Evolutionary conservation across 2,113 vertebrate genomes (phyloP).

Genomic region (Neodontobutis hainanensis): DNA sequence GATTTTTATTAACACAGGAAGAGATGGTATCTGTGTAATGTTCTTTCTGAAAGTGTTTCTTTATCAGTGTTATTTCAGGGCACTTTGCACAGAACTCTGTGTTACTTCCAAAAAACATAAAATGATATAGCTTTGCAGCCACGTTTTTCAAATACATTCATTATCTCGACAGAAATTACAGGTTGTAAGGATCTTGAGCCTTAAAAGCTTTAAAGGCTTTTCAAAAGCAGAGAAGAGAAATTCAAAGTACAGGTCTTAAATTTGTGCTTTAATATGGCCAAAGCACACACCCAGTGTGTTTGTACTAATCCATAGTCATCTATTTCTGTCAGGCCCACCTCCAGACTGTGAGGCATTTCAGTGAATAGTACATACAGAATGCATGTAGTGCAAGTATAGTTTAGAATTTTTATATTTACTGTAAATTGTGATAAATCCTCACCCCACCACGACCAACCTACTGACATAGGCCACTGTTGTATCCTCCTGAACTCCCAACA

Average conservation of each 20-base stretch:
- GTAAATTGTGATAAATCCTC: too few species aligned
- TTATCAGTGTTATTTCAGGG: conserved; percentile 71
- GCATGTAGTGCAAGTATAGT: too few species aligned
- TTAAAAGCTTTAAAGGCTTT: conserved; percentile 31
- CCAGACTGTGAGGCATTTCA: not conserved
- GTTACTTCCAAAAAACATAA: conserved; percentile 55
- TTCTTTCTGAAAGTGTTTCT: conserved; percentile 50
- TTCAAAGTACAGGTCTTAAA: conserved; percentile 38
- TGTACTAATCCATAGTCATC: conserved; percentile 24
- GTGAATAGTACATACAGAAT: conserved; percentile 11
- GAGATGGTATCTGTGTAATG: conserved; percentile 72
- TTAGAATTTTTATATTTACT: too few species aligned
- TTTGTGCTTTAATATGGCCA: conserved; percentile 44
- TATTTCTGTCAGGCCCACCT: conserved; percentile 22
- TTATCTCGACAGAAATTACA: conserved; percentile 67
- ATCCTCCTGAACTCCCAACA: too few species aligned
- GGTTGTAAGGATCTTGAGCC: conserved; percentile 49
- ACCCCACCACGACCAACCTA: too few species aligned
- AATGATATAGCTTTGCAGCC: conserved; percentile 35
- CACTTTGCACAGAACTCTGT: conserved; percentile 43
- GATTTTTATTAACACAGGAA: conserved; percentile 72
- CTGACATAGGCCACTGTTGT: too few species aligned
- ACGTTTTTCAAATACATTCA: conserved; percentile 62
- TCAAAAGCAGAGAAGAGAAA: conserved; percentile 23
- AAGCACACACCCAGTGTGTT: conserved; percentile 25